Percentiles rank a stretch among this genome's conserved stretches.
Conservation (phyloP, 2,888 invertebrate species). For the Lepidocyrtinus sp. region DNA sequence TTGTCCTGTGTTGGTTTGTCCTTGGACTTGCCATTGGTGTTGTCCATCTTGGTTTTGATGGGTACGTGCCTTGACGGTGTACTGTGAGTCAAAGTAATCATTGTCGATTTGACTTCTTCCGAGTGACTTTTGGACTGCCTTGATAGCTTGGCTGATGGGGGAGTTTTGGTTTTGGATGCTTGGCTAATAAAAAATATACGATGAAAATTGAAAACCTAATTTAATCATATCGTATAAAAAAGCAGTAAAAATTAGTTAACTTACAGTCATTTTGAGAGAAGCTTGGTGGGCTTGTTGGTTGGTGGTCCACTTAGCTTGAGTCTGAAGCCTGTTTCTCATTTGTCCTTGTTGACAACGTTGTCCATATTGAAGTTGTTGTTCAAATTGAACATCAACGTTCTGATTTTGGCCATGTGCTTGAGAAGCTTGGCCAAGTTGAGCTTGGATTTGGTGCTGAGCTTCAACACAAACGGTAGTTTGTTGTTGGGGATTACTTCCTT, state of each 20-base stretch:
- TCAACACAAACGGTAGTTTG: slow-evolving; percentile 37
- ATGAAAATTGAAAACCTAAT: too few species aligned
- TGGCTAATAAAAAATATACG: not conserved
- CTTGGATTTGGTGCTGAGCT: slow-evolving; percentile 19
- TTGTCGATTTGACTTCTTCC: slow-evolving; percentile 35
- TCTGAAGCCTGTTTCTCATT: slow-evolving; percentile 30
- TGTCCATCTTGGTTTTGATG: slow-evolving; percentile 21
- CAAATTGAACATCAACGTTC: not conserved
- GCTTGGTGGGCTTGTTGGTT: slow-evolving; percentile 24
- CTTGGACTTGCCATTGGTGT: slow-evolving; percentile 32
- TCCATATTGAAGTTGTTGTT: slow-evolving; percentile 40
- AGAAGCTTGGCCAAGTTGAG: not conserved
- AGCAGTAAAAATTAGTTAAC: not conserved
- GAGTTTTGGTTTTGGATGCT: slow-evolving; percentile 22
- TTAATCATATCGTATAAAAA: too few species aligned
- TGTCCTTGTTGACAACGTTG: slow-evolving; percentile 32
- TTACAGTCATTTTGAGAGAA: slow-evolving; percentile 23
- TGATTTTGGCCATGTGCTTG: not conserved
- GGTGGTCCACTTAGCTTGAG: slow-evolving; percentile 28
- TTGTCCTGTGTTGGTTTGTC: slow-evolving; percentile 27
- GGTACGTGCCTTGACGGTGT: slow-evolving; percentile 31
- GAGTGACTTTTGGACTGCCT: slow-evolving; percentile 26
- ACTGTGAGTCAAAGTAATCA: slow-evolving; percentile 20
- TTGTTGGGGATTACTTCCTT: slow-evolving; percentile 35
- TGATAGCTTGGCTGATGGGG: slow-evolving; percentile 25